These are phyloP conservation scores for Gouania willdenowi DNA, from an alignment of 2,797 vertebrate genomes.

Conservation along the genomic window DNA sequence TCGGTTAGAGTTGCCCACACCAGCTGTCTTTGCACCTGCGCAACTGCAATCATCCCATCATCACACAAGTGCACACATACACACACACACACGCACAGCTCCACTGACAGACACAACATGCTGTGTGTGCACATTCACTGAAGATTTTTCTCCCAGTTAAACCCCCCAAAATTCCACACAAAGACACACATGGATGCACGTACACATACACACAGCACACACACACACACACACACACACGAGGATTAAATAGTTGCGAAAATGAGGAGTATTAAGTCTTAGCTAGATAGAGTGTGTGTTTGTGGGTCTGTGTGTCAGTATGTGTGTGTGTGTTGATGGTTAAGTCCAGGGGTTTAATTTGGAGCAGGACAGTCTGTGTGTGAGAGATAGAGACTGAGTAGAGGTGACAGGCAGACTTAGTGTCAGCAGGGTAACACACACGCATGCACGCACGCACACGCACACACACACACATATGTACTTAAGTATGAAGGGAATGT, in stretches of 20 bases:
- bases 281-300: conserved; percentile 18
- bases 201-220: conserved; percentile 3
- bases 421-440: conserved; percentile 36
- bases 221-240: conserved; percentile 15
- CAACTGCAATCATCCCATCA: conserved; percentile 46
- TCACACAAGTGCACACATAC: conserved; percentile 15
- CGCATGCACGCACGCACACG: background rate
- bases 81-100: conserved; percentile 22
- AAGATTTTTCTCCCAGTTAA: background rate
- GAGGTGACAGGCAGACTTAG: conserved; percentile 46
- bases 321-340: conserved; percentile 17
- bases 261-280: conserved; percentile 35
- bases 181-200: conserved; percentile 17
- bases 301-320: conserved; percentile 13
- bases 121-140: conserved; percentile 20
- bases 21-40: conserved; percentile 82
- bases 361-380: conserved; percentile 33
- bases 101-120: conserved; percentile 29
- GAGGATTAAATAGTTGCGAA: conserved; percentile 48
- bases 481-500: too few species aligned
- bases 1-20: conserved; percentile 65
- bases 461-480: background rate
- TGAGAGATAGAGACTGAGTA: conserved; percentile 46
- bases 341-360: conserved; percentile 28
- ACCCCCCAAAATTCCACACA: conserved; percentile 14